phyloP scores from a whole-genome alignment of 1,140 invertebrate species.

The Physella acuta region DNA sequence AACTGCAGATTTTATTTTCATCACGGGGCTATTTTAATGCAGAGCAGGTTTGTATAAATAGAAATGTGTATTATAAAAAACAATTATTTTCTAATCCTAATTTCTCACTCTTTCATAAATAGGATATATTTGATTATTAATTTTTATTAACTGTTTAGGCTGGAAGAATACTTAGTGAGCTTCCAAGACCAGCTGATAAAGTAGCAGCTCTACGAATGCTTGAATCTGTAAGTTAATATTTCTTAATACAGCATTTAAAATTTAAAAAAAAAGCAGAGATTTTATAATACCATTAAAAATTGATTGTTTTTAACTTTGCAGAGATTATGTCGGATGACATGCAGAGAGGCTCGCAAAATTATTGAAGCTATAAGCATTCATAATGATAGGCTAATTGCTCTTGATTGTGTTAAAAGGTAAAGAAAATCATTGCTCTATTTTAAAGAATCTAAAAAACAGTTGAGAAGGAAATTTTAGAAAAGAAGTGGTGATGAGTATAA shows the following conservation, averaged over 20 bases:
- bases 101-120: neutral
- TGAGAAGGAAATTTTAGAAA: neutral
- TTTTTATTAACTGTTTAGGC: slow-evolving; percentile 39
- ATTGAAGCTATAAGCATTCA: slow-evolving; percentile 50
- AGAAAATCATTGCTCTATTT: neutral
- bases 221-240: slow-evolving; percentile 50
- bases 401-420: slow-evolving; percentile 57
- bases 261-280: neutral
- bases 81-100: neutral
- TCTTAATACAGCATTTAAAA: neutral
- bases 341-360: slow-evolving; percentile 51
- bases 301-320: slow-evolving; percentile 32
- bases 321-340: slow-evolving; percentile 55
- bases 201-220: slow-evolving; percentile 49
- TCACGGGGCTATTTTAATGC: slow-evolving; percentile 50
- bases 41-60: slow-evolving; percentile 41
- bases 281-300: neutral
- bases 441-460: slow-evolving; percentile 1
- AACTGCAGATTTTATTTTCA: slow-evolving; percentile 50
- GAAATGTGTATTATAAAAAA: neutral
- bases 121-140: no score
- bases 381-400: slow-evolving; percentile 53
- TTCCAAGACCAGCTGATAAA: slow-evolving; percentile 51
- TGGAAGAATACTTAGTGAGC: slow-evolving; percentile 41
- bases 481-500: no score